Evolutionary conservation across 2,113 vertebrate genomes (phyloP), one percentile per base, ranked within the genome.

Genomic region (Scomber scombrus): DNA sequence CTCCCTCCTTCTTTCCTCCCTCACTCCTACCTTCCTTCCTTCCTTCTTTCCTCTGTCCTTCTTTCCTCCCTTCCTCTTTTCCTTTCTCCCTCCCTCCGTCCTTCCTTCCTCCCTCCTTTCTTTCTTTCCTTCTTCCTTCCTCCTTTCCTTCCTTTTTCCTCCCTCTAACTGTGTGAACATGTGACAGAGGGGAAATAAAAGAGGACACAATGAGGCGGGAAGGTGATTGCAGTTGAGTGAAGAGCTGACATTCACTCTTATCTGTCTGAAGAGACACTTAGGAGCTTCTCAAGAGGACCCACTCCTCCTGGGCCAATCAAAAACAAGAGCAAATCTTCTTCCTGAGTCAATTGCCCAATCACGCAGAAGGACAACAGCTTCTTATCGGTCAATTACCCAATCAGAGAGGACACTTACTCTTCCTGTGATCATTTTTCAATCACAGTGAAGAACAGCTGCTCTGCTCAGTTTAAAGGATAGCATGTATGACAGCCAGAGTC

Each of bases 341-440:
- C 77, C 45, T 46, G 51, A 82, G 82, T 88, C 84, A 87, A 89
- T 78, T 73, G 76, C 69, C 84, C 76, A 90, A 84, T 92, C 89
- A 83, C 16, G 31, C 21, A 1, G 70, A 89, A 93, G 88, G 87
- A 91, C 85, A 90, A 79, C 82, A 56, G 75, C 62, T 75, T 61
- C 78, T 91, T 75, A 15, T 74, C 57, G 52, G 76, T 77, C 73
- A 88, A 85, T 89, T 80, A 81, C 86, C 75, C 85, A 86, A 77
- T 85, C 78, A 71, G 45, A 19, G 45, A 18, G 60, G 13, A 34
- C 21, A 58, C 56, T 79, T 62, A 4, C 14, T 29, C 57, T 47
- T 71, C 45, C 6, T 15, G 31, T 19, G 31, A 61, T 21, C 1
- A 58, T 74, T 74, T 75, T 51, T 45, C 76, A 54, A 13, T 85